Base-by-base conservation (phyloP, 2,888 invertebrate genomes). In the Acholoe squamosa region DNA sequence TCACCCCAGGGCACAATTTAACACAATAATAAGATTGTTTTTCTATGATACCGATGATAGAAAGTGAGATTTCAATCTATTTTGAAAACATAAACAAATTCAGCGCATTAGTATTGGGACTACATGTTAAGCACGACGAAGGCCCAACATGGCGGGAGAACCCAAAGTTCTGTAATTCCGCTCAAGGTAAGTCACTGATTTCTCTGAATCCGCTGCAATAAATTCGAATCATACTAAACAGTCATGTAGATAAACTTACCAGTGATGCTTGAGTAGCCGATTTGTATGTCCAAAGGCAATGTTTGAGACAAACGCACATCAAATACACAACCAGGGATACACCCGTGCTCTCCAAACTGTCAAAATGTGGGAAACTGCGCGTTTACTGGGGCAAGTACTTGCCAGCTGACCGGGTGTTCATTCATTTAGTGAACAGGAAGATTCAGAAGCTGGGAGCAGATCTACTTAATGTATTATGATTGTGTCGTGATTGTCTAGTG, bases 81-180 rank as follows among this genome's bases (percentile, higher is more conserved):
- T 84, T 84, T 84, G 1, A 3, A 22, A 84, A 84, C 84, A 84
- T 84, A 84, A 84, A 84, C 84, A 84, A 84, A 84, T 84, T 51
- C 43, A 1, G 84, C 84, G 43, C 19, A 84, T 19, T 16, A 33
- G 43, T 84, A 10, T 33, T 7, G 33, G 51, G n/a, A 51, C 84
- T 51, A 51, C 43, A 51, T 84, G 84, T n/a, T 84, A 51, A 34
- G 84, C 10, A 31, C 86, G 31, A 33, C n/a, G 7, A 80, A 43
- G 31, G 52, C 86, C 86, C 86, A 89, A 89, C 67, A 89, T 89
- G 89, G 89, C 89, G 89, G 89, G 89, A 89, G 89, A 89, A 76
- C 89, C 43, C 25, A 31, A 76, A 71, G 28, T 71, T 77, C 89
- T 89, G 12, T 89, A 89, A 89, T 89, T 51, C 76, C 89, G 89